These are phyloP conservation scores for Tympanoctomys barrerae DNA, from an alignment of 2,797 vertebrate genomes.

Conservation along the genomic window DNA sequence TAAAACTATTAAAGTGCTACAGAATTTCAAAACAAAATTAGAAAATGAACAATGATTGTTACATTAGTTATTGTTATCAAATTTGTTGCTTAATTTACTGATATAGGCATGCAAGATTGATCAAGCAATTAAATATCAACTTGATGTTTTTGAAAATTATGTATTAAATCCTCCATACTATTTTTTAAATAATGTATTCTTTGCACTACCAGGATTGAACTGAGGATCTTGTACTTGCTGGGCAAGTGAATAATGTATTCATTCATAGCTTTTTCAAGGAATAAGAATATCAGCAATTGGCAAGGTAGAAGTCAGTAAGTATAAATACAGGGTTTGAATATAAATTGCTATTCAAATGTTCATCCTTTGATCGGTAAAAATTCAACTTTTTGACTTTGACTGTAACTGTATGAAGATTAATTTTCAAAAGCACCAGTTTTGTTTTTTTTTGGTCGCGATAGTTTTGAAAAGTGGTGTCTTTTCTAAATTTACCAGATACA, in stretches of 20 bases:
- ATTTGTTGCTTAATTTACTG: too few species aligned
- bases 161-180: rapidly evolving
- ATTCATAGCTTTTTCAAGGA: background rate
- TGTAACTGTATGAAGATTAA: conserved; percentile 80
- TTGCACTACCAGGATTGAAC: too few species aligned
- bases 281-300: background rate
- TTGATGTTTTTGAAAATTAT: background rate
- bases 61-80: too few species aligned
- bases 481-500: conserved; percentile 85
- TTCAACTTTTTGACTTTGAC: conserved; percentile 77
- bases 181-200: background rate
- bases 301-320: conserved; percentile 38
- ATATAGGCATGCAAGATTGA: too few species aligned
- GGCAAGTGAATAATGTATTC: background rate
- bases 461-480: conserved; percentile 67
- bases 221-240: too few species aligned
- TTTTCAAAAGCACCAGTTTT: conserved; percentile 84
- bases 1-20: too few species aligned
- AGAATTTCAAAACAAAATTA: too few species aligned
- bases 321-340: background rate
- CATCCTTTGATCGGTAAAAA: conserved; percentile 61
- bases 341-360: conserved; percentile 16
- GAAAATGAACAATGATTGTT: too few species aligned
- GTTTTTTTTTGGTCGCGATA: conserved; percentile 85
- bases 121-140: too few species aligned